Evolutionary conservation across 2,113 vertebrate genomes (phyloP), one percentile per base, ranked within the genome.

Genomic region (Xiphias gladius): DNA sequence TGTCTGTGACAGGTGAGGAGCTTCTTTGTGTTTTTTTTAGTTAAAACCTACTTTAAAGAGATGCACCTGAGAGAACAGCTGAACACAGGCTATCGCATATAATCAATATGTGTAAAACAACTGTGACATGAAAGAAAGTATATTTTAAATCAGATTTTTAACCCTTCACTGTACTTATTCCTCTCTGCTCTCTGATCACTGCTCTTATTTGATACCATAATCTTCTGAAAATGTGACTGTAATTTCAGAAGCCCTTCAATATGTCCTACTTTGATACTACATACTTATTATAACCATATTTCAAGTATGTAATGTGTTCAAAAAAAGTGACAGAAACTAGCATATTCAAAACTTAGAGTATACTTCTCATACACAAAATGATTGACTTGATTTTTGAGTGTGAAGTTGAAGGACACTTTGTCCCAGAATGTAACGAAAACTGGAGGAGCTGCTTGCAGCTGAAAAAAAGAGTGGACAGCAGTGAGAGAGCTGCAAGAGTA

Each of bases 1-100:
- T 93, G 92, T 87, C 62, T 61, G 72, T 93, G 93, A 94, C 93
- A 94, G 91, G 84, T 89, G 79, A 83, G 67, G 82, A 76, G 73
- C 74, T 68, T 28, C 57, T 74, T 39, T 81, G 50, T 77, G 70
- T 83, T 24, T 35, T 35, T 35, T 35, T 35, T 35, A 69, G 48
- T 64, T 72, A 75, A 80, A 32, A 5, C 14, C 41, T 57, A 61
- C 61, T 73, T 80, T 52, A 32, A 61, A 46, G 39, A 41, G 52
- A 82, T 43, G 19, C 26, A 41, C n/a, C 58, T 10, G 11, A 43
- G 57, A 50, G 35, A 72, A 37, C 17, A 72, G 50, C 48, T 22
- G 12, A 17, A 67, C 10, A 67, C 41, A 32, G 37, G 14, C 57
- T 26, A 52, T 57, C 58, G 20, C 28, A 35, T 62, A 46, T 5